A percentile compares a stretch with the other conserved stretches of the same genome.
Evolutionary conservation across 1,140 invertebrate genomes (phyloP).

Genomic region (Phocides pigmalion): DNA sequence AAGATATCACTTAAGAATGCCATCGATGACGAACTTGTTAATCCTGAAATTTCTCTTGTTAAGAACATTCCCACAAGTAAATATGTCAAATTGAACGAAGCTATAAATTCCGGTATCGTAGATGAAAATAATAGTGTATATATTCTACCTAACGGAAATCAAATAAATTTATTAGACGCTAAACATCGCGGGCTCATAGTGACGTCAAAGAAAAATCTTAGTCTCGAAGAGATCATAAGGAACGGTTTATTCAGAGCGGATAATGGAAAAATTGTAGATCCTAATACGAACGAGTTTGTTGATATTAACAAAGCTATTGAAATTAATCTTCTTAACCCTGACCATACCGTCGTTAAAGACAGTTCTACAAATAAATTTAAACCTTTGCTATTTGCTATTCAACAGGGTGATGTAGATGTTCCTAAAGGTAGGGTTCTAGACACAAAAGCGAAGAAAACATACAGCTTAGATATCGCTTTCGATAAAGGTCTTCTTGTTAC

Average conservation of each 20-base stretch:
- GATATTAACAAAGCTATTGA: slow-evolving; percentile 89
- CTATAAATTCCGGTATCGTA: slow-evolving; percentile 89
- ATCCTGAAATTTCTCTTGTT: slow-evolving; percentile 91
- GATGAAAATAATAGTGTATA: slow-evolving; percentile 90
- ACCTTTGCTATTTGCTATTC: slow-evolving; percentile 89
- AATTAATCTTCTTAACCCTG: slow-evolving; percentile 89
- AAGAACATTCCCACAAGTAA: slow-evolving; percentile 88
- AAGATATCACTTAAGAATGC: slow-evolving; percentile 92
- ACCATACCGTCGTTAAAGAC: slow-evolving; percentile 91
- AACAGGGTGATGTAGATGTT: slow-evolving; percentile 91
- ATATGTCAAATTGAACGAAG: slow-evolving; percentile 90
- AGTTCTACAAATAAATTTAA: slow-evolving; percentile 89
- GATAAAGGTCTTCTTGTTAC: slow-evolving; percentile 90
- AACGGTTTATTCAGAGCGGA: slow-evolving; percentile 90
- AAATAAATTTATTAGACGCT: slow-evolving; percentile 89
- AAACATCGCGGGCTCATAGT: slow-evolving; percentile 90
- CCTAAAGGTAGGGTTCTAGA: slow-evolving; percentile 90
- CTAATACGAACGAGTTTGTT: slow-evolving; percentile 87
- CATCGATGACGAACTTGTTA: slow-evolving; percentile 91
- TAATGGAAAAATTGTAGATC: slow-evolving; percentile 92
- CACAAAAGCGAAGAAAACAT: slow-evolving; percentile 89
- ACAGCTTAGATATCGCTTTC: slow-evolving; percentile 90
- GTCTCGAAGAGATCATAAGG: slow-evolving; percentile 91
- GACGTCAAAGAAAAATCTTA: slow-evolving; percentile 87
- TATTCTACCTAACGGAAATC: slow-evolving; percentile 85